These are phyloP conservation scores for Calcarius lapponicus DNA, from an alignment of 2,797 vertebrate species.

Conservation along the genomic window DNA sequence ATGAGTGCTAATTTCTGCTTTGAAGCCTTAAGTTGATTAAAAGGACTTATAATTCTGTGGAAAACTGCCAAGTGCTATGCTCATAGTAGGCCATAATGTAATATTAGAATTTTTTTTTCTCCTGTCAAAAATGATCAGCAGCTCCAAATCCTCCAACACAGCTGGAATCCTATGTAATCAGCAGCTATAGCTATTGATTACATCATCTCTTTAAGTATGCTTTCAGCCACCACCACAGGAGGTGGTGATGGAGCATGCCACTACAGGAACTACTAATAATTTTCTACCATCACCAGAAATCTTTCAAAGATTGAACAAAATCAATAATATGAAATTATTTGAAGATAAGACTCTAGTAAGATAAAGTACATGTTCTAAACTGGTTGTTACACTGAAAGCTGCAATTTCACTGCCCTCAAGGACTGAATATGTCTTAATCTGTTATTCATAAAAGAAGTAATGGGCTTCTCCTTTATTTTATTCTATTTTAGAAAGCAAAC, in stretches of 20 bases:
- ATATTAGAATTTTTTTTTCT: not conserved
- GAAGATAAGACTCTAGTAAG: not conserved
- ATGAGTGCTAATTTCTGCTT: not conserved
- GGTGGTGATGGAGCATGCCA: not conserved
- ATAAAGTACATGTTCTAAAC: not conserved
- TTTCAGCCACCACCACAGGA: not conserved
- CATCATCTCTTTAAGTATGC: not conserved
- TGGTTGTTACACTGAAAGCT: not conserved
- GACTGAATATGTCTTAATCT: not conserved
- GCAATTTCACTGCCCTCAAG: not conserved
- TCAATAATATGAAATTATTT: not conserved
- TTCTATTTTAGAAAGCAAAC: not conserved
- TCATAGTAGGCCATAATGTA: not conserved
- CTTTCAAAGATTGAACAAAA: not conserved
- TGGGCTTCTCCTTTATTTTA: not conserved
- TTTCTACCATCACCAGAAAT: not conserved
- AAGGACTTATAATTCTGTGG: not conserved
- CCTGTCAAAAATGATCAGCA: not conserved
- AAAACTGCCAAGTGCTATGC: not conserved
- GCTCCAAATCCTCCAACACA: not conserved
- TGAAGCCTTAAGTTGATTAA: not conserved
- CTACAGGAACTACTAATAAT: not conserved
- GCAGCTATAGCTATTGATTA: not conserved
- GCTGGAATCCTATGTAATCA: not conserved
- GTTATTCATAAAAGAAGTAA: not conserved